Conservation (phyloP, 2,888 invertebrate species). For the Tetramorium bicarinatum region DNA sequence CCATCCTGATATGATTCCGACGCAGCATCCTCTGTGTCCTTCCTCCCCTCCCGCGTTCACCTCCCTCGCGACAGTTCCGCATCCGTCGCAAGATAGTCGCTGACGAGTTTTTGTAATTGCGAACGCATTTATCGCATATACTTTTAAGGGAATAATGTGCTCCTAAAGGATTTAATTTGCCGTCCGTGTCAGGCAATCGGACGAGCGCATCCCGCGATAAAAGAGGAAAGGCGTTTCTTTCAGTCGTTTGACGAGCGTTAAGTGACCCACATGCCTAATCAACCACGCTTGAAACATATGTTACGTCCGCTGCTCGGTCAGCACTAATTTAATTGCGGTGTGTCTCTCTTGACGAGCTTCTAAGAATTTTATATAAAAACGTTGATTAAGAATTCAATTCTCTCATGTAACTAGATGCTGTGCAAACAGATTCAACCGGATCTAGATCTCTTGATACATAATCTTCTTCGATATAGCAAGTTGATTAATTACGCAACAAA, state of each 20-base stretch:
- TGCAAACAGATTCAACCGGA: conserved; percentile 58
- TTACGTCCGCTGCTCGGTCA: conserved; percentile 40
- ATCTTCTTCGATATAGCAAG: conserved; percentile 25
- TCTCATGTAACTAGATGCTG: conserved; percentile 45
- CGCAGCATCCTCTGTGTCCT: conserved; percentile 15
- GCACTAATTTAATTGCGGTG: conserved; percentile 76
- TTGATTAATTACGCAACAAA: not conserved
- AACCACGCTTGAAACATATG: conserved; percentile 17
- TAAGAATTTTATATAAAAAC: conserved; percentile 75
- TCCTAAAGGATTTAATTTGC: conserved; percentile 47
- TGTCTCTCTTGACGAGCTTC: conserved; percentile 77
- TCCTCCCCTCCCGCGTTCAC: not conserved
- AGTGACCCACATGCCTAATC: conserved; percentile 58
- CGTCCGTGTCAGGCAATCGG: conserved; percentile 24
- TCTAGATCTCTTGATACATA: conserved; percentile 35
- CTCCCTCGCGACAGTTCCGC: not conserved
- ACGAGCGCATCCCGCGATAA: conserved; percentile 29
- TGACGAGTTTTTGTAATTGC: conserved; percentile 45
- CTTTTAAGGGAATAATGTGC: conserved; percentile 50
- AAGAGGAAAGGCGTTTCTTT: conserved; percentile 58
- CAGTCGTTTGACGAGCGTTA: conserved; percentile 40
- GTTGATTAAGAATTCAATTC: conserved; percentile 70
- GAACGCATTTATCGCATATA: conserved; percentile 37
- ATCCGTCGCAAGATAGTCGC: conserved; percentile 23
- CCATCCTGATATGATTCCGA: conserved; percentile 63